Base-by-base conservation (phyloP, 2,888 invertebrate species). In the Acronicta leporina region DNA sequence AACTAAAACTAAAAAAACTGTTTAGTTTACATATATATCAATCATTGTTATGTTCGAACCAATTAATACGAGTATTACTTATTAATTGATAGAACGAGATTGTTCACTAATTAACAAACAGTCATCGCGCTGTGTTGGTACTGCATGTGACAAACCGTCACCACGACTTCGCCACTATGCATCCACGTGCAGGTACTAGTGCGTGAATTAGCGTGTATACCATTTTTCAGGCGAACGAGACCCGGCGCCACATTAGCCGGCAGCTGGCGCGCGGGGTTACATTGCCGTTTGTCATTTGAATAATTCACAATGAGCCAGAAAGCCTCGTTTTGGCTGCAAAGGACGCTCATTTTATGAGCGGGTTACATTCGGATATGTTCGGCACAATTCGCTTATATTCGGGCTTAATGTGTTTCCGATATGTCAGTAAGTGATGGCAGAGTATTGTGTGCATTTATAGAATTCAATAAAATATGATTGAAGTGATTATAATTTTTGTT, bases 241-340 rank as follows among this genome's bases (percentile, higher is more conserved):
- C n/a, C 15, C 10, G 1, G 38, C 48, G 48, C 6, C 25, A 16
- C 20, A 33, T 25, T 33, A 27, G 48, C 25, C 41, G 46, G 25
- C 33, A 47, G 51, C 6, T 35, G 15, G 11, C 30, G 46, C 47
- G 43, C 14, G 52, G 33, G 53, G 56, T 53, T 50, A 40, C 71
- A 16, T 47, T 14, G 59, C 56, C 53, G 53, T 69, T 47, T 64
- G 60, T 69, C 74, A 60, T 69, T 44, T 74, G 60, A 64, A 71
- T 71, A 49, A 71, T 71, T 74, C 60, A 73, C 69, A 54, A 54
- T 64, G 64, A 55, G 64, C 35, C 64, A 57, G 59, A 50, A 54
- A 61, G 47, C 57, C 53, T 16, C 44, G 54, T 54, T 67, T 59
- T 51, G 51, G 59, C 48, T 14, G 38, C 25, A 50, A 51, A 45